Percentiles rank a stretch among this genome's conserved stretches.
Evolutionary conservation across 1,140 invertebrate genomes (phyloP).

Genomic region (Ceratosolen solmsi): DNA sequence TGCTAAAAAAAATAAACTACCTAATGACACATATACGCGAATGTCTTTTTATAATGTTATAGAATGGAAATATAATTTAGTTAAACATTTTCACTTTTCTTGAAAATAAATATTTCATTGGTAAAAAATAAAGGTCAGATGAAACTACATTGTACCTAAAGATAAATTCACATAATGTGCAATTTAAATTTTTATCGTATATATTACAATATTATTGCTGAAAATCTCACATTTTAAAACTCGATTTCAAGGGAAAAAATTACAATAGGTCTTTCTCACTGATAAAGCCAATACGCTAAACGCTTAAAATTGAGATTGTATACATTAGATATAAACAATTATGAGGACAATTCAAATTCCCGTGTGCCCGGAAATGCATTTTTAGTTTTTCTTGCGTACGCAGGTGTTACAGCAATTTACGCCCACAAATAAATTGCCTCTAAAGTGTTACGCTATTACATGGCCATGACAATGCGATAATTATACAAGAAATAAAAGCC

Average conservation of each 20-base stretch:
- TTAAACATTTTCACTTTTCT: too few species aligned
- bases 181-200: not conserved
- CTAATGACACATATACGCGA: too few species aligned
- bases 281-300: not conserved
- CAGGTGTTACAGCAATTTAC: not conserved
- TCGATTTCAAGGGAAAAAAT: slow-evolving; percentile 18
- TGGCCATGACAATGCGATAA: slow-evolving; percentile 6
- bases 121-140: not conserved
- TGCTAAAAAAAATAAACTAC: too few species aligned
- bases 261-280: slow-evolving; percentile 35
- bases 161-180: not conserved
- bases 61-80: too few species aligned
- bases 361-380: slow-evolving; percentile 27
- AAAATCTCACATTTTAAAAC: not conserved
- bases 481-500: slow-evolving; percentile 1
- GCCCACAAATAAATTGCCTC: not conserved
- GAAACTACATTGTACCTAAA: not conserved
- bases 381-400: not conserved
- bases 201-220: not conserved
- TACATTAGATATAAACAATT: slow-evolving; percentile 7
- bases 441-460: slow-evolving; percentile 7
- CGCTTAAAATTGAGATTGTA: not conserved
- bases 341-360: slow-evolving; percentile 15
- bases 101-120: too few species aligned
- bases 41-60: too few species aligned